Evolutionary conservation across 2,797 vertebrate species (phyloP).

Genomic region (Amazonetta brasiliensis): DNA sequence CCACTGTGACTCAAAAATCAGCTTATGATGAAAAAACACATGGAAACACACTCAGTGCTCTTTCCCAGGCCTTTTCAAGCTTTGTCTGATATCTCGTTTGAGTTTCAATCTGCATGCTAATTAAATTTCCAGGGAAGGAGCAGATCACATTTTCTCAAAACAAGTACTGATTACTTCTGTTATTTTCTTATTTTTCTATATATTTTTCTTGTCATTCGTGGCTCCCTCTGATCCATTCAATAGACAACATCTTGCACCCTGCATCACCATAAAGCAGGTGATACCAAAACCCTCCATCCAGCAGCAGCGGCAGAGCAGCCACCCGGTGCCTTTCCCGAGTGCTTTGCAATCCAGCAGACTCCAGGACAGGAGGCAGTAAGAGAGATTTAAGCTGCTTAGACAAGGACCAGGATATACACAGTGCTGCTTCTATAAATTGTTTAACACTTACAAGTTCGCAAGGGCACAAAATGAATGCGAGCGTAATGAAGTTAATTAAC

Average conservation of each 20-base stretch:
- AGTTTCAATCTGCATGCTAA: not conserved
- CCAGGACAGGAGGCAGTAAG: not conserved
- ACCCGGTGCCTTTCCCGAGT: rapidly evolving
- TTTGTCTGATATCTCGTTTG: not conserved
- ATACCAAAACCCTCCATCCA: not conserved
- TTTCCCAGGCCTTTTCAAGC: not conserved
- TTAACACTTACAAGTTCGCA: rapidly evolving
- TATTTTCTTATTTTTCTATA: not conserved
- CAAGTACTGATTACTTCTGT: not conserved
- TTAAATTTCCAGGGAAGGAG: not conserved
- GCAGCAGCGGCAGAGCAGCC: not conserved
- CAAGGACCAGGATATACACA: rapidly evolving
- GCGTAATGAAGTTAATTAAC: rapidly evolving
- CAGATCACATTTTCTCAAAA: not conserved
- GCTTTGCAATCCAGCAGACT: not conserved
- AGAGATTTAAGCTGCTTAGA: rapidly evolving
- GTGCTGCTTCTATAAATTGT: rapidly evolving
- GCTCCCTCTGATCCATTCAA: not conserved
- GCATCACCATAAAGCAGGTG: not conserved
- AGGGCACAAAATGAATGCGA: not conserved
- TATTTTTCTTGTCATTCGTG: not conserved
- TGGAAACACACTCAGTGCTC: not conserved
- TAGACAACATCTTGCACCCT: not conserved
- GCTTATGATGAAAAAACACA: not conserved
- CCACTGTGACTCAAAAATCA: not conserved